These are phyloP conservation scores for Kradibia gibbosae DNA, from an alignment of 1,140 invertebrate species.

Conservation along the genomic window DNA sequence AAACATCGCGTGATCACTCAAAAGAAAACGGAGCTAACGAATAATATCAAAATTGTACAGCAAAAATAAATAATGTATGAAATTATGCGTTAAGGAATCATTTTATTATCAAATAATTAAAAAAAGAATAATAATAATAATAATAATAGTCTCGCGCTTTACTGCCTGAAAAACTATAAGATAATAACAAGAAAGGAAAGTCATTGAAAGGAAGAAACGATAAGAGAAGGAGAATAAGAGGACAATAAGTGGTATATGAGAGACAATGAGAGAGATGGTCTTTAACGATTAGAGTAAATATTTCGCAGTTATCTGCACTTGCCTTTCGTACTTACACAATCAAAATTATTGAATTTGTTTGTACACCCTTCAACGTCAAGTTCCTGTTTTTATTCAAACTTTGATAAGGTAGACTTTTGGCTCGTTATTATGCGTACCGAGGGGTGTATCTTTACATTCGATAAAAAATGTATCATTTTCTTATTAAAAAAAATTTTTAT, in stretches of 20 bases:
- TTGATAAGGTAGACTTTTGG: not conserved
- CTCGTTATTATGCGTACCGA: too few species aligned
- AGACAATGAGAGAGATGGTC: not conserved
- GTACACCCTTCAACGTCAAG: not conserved
- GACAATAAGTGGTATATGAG: not conserved
- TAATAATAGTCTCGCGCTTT: too few species aligned
- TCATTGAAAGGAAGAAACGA: not conserved
- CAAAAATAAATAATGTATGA: too few species aligned
- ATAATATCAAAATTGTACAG: too few species aligned
- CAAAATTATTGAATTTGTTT: constrained; percentile 22
- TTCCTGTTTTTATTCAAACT: not conserved
- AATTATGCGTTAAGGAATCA: too few species aligned
- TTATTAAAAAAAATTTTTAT: too few species aligned
- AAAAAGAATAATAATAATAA: too few species aligned
- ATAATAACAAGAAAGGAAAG: not conserved
- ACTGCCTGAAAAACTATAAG: not conserved
- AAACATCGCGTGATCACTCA: not conserved
- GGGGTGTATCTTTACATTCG: too few species aligned
- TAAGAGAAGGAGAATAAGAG: constrained; percentile 3
- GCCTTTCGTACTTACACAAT: too few species aligned
- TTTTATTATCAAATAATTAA: too few species aligned
- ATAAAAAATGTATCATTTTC: too few species aligned
- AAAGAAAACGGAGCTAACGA: too few species aligned
- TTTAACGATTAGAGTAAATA: constrained; percentile 24
- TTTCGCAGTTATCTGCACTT: not conserved